phyloP scores from a whole-genome alignment of 2,888 invertebrate genomes.

The Stegophylla sp. region DNA sequence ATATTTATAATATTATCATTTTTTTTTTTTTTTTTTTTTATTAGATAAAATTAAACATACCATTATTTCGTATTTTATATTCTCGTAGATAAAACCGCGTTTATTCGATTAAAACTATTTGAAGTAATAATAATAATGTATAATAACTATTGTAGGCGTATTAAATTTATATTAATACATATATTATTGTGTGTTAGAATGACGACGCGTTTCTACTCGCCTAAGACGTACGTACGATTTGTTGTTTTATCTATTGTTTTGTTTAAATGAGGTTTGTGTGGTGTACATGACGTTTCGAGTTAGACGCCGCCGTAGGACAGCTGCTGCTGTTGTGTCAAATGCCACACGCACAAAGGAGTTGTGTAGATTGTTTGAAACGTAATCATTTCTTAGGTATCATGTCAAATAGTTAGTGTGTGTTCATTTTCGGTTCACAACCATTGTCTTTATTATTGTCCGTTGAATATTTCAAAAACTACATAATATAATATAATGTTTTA shows the following conservation, averaged over 20 bases:
- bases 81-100: too few relatives aligned
- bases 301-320: neutral
- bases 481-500: too few relatives aligned
- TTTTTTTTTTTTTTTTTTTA: neutral
- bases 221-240: neutral
- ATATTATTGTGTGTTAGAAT: too few relatives aligned
- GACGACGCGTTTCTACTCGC: neutral
- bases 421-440: too few relatives aligned
- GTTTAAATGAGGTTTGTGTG: slow-evolving; percentile 3
- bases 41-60: neutral
- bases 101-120: too few relatives aligned
- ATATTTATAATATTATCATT: neutral
- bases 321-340: slow-evolving; percentile 4
- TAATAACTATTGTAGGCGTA: too few relatives aligned
- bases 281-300: slow-evolving; percentile 15
- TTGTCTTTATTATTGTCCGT: too few relatives aligned
- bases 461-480: too few relatives aligned
- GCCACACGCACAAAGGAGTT: neutral
- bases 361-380: neutral
- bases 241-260: slow-evolving; percentile 41
- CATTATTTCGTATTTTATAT: neutral
- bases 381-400: too few relatives aligned
- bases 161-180: neutral
- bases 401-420: too few relatives aligned
- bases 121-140: too few relatives aligned